Base-by-base conservation (phyloP, 2,113 vertebrate genomes). In the Bothrops jararaca region DNA sequence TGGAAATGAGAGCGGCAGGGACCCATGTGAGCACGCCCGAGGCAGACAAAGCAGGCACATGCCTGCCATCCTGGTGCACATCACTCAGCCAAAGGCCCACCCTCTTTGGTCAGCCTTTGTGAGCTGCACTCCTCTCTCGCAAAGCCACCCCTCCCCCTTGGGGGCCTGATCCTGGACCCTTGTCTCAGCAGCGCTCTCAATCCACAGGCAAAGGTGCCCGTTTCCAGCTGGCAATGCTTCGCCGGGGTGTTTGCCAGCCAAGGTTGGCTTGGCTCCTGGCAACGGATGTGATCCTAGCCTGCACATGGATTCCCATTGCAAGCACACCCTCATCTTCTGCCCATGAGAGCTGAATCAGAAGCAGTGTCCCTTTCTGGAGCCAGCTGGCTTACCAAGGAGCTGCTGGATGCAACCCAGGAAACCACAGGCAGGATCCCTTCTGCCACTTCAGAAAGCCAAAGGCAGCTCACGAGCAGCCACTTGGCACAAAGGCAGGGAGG, bases 351-450 rank as follows among this genome's bases (percentile, higher is more conserved):
- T 92, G 86, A 91, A 58, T 89, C 87, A 92, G 92, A 6, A 85
- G 88, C 48, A 53, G 34, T 89, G 7, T 57, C 93, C 57, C 89
- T 92, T 95, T 93, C 89, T 89, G 89, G 94, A 95, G 90, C 42
- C 93, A 80, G 89, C 87, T 91, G 92, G 69, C 91, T 95, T 90
- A 92, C 93, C 88, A 93, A 93, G 92, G 48, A 87, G 26, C 10
- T 0, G 89, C 69, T 74, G 69, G 88, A 94, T 93, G 90, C 64
- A 91, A 85, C 34, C 88, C 89, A 0, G 0, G 92, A 90, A 85
- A 20, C 15, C 13, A 3, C 58, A 22, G 52, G 54, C 23, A 69
- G 53, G 64, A 88, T 12, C 60, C 45, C 26, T 48, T 26, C 52
- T 39, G 39, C n/a, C 56, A 45, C 34, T 80, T 80, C 34, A 39